Percentiles rank a stretch among this genome's conserved stretches.
Conservation (phyloP, 2,888 invertebrate genomes). For the Spilarctia lutea region DNA sequence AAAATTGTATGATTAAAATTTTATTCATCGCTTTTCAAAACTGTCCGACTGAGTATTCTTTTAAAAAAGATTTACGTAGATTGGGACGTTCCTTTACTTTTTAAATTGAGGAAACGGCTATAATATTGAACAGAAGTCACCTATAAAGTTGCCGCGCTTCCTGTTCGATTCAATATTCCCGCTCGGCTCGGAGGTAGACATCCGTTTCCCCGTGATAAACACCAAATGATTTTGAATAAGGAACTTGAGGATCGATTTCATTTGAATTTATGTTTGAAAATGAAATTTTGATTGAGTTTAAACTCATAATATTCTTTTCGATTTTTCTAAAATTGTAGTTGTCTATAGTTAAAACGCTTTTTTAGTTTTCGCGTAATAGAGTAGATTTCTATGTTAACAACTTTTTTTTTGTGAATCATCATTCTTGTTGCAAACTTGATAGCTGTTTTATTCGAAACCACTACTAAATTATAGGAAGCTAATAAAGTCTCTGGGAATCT, state of each 20-base stretch:
- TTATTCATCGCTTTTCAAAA: neutral
- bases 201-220: constrained; percentile 40
- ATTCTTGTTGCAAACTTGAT: no score
- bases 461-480: neutral
- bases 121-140: constrained; percentile 19
- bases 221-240: constrained; percentile 31
- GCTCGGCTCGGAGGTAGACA: constrained; percentile 33
- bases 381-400: no score
- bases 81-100: neutral
- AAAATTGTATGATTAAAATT: no score
- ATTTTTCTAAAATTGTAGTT: neutral
- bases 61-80: neutral
- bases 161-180: constrained; percentile 41
- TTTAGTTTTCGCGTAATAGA: no score
- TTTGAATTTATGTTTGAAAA: constrained; percentile 32
- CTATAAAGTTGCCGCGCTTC: constrained; percentile 22
- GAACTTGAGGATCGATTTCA: constrained; percentile 26
- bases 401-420: no score
- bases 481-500: neutral
- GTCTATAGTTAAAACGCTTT: neutral
- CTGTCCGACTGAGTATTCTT: neutral
- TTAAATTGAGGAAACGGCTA: constrained; percentile 14
- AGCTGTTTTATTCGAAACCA: neutral
- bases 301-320: no score
- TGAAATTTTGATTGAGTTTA: constrained; percentile 10